Conservation (phyloP, 1,140 invertebrate species). For the Galendromus occidentalis region DNA sequence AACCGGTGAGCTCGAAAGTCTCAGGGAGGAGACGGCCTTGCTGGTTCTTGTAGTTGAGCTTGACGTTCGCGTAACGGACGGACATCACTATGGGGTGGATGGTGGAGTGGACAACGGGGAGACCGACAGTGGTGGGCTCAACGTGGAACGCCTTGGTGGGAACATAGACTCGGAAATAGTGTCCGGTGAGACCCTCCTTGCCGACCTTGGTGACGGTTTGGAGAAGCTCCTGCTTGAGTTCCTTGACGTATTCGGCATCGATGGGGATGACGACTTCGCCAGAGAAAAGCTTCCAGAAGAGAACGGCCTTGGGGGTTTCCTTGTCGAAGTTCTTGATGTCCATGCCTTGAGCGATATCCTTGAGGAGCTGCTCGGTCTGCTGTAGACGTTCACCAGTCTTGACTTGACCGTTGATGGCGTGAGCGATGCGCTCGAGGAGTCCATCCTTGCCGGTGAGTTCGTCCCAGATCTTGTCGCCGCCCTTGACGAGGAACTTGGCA, state of each 20-base stretch:
- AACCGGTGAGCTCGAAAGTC: not conserved
- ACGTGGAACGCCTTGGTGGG: constrained; percentile 7
- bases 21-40: not conserved
- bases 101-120: constrained; percentile 6
- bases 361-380: not conserved
- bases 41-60: not conserved
- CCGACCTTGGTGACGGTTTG: not conserved
- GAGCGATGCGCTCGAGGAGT: not conserved
- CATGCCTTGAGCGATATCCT: not conserved
- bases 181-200: not conserved
- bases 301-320: constrained; percentile 4
- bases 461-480: constrained; percentile 6
- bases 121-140: not conserved
- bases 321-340: not conserved
- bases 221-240: not conserved
- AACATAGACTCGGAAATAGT: not conserved
- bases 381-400: not conserved
- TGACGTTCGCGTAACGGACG: constrained; percentile 1
- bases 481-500: not conserved
- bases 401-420: not conserved
- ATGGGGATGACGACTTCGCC: constrained; percentile 1
- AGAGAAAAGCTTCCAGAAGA: not conserved
- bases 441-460: not conserved
- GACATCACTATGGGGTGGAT: not conserved
- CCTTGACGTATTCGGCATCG: not conserved